These are phyloP conservation scores for Falco rusticolus DNA, from an alignment of 2,797 vertebrate species.

Conservation along the genomic window DNA sequence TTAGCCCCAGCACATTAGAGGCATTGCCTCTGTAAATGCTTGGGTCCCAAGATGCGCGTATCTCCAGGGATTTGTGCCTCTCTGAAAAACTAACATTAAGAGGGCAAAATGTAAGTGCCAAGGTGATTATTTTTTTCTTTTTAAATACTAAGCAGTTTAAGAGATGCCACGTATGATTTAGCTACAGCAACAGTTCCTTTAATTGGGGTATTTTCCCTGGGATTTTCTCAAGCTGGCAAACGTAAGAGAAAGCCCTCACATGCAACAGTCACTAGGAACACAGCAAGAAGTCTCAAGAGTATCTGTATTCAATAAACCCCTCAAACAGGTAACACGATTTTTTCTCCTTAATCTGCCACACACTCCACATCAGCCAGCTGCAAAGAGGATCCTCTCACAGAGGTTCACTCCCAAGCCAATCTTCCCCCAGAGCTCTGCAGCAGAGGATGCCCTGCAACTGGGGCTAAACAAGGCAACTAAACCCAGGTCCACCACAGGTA, in stretches of 20 bases:
- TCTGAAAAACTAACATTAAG: not conserved
- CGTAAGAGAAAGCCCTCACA: not conserved
- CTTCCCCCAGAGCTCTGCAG: not conserved
- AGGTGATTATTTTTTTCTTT: not conserved
- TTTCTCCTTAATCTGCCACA: not conserved
- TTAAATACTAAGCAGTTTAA: not conserved
- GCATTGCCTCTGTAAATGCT: not conserved
- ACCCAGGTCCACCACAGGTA: not conserved
- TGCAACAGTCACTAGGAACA: not conserved
- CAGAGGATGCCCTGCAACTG: not conserved
- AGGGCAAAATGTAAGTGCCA: not conserved
- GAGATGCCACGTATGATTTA: not conserved
- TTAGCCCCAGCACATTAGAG: not conserved
- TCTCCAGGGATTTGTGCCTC: not conserved
- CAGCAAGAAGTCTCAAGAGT: not conserved
- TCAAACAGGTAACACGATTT: not conserved
- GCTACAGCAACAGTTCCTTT: not conserved
- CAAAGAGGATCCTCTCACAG: not conserved
- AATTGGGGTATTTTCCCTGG: not conserved
- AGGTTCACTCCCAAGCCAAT: not conserved
- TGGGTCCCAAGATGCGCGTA: not conserved
- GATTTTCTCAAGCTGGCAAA: constrained; percentile 36
- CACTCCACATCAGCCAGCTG: fast-evolving
- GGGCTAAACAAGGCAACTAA: not conserved
- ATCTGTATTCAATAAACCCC: not conserved